These are phyloP conservation scores for Rhabdophis nuchalis DNA, from an alignment of 2,797 vertebrate species.

Conservation along the genomic window DNA sequence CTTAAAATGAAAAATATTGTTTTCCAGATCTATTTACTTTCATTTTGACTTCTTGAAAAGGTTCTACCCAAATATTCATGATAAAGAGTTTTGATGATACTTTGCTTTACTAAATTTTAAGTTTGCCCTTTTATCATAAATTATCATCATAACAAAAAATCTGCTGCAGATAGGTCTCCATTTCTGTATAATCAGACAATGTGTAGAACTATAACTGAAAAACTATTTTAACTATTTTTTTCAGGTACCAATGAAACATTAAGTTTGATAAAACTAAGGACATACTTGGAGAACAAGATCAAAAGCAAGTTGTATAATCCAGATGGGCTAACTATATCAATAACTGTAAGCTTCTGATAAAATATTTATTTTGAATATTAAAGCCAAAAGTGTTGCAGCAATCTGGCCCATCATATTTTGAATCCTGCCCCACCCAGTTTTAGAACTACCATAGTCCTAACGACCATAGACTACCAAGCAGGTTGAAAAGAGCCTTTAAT, in stretches of 20 bases:
- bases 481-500: background rate
- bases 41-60: background rate
- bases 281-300: slow-evolving; percentile 26
- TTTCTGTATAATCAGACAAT: background rate
- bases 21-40: background rate
- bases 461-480: too few species aligned
- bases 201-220: background rate
- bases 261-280: slow-evolving; percentile 41
- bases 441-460: background rate
- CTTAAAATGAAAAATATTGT: background rate
- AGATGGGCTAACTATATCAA: slow-evolving; percentile 51
- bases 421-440: background rate
- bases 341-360: slow-evolving; percentile 42
- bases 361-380: background rate
- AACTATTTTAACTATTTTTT: slow-evolving; percentile 21
- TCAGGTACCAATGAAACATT: slow-evolving; percentile 27
- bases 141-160: background rate
- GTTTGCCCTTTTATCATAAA: background rate
- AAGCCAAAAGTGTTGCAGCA: background rate
- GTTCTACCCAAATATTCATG: background rate
- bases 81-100: background rate
- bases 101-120: background rate
- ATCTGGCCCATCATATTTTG: background rate
- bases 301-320: slow-evolving; percentile 42
- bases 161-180: background rate